A percentile compares a stretch with the other conserved stretches of the same genome.
Evolutionary conservation across 1,140 invertebrate species (phyloP).

Genomic region (Hylyphantes graminicola): DNA sequence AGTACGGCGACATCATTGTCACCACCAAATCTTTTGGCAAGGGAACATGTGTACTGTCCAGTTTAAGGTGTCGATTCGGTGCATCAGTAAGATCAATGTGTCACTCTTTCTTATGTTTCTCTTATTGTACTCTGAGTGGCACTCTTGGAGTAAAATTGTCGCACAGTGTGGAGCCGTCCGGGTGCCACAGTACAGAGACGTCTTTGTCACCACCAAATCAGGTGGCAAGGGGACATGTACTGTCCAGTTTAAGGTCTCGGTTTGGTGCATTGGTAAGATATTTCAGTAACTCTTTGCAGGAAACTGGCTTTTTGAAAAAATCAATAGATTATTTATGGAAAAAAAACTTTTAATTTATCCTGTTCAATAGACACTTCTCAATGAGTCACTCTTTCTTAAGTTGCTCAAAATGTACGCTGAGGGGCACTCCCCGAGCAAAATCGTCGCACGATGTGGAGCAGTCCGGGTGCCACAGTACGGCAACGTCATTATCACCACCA

Average conservation of each 20-base stretch:
- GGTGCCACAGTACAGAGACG: conserved; percentile 85
- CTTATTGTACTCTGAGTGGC: conserved; percentile 95
- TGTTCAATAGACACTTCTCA: too few relatives aligned
- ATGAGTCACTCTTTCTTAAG: too few relatives aligned
- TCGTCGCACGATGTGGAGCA: conserved; percentile 92
- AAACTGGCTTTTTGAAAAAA: too few relatives aligned
- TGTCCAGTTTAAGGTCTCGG: conserved; percentile 87
- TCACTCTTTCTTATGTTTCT: too few relatives aligned
- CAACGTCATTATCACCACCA: conserved; percentile 94
- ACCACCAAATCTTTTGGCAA: too few relatives aligned
- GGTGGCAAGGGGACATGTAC: conserved; percentile 94
- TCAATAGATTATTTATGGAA: too few relatives aligned
- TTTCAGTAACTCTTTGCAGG: too few relatives aligned
- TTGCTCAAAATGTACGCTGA: conserved; percentile 80
- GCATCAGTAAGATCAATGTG: too few relatives aligned
- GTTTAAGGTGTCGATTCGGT: too few relatives aligned
- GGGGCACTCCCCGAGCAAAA: conserved; percentile 98
- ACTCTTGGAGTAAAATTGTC: conserved; percentile 95
- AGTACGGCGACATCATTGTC: too few relatives aligned
- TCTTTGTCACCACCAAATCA: conserved; percentile 89
- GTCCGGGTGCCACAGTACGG: conserved; percentile 85
- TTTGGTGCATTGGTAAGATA: conserved; percentile 60
- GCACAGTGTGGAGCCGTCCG: conserved; percentile 93
- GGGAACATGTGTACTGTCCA: too few relatives aligned
- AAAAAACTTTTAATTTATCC: too few relatives aligned